Conservation (phyloP, 92 coral and sea anemone species). For the Umimayanthus chanpuru region DNA sequence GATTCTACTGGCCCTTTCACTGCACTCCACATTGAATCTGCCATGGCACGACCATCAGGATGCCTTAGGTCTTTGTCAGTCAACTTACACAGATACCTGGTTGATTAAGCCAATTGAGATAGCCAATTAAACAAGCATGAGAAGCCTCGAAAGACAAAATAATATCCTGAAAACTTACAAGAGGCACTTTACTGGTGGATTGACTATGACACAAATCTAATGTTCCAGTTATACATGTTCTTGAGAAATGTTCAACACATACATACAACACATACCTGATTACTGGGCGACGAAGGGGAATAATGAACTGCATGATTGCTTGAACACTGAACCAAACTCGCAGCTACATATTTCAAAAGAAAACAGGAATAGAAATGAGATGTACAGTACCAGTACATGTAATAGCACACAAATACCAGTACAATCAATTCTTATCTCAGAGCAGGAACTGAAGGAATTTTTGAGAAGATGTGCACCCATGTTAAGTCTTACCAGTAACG, state of each 20-base stretch:
- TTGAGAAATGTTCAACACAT: too few species aligned
- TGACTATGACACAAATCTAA: too few species aligned
- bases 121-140: background rate
- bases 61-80: slow-evolving; percentile 93
- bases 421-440: too few species aligned
- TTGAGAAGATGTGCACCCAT: too few species aligned
- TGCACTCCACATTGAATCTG: slow-evolving; percentile 99
- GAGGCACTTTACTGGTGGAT: too few species aligned
- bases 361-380: background rate
- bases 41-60: slow-evolving; percentile 94
- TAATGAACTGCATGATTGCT: slow-evolving; percentile 95
- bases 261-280: slow-evolving; percentile 70
- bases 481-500: too few species aligned
- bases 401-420: too few species aligned
- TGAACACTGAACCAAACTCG: slow-evolving; percentile 99
- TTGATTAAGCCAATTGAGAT: background rate
- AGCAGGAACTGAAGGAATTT: too few species aligned
- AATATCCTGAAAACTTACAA: too few species aligned
- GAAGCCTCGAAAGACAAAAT: too few species aligned
- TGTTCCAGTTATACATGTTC: too few species aligned
- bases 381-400: too few species aligned
- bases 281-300: slow-evolving; percentile 92
- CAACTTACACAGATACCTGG: slow-evolving; percentile 90
- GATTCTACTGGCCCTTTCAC: slow-evolving; percentile 97
- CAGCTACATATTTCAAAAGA: slow-evolving; percentile 54